A percentile compares a stretch with the other conserved stretches of the same genome.
These are phyloP conservation scores for Poeciliopsis turrubarensis DNA, from an alignment of 2,113 vertebrate genomes.

Conservation along the genomic window DNA sequence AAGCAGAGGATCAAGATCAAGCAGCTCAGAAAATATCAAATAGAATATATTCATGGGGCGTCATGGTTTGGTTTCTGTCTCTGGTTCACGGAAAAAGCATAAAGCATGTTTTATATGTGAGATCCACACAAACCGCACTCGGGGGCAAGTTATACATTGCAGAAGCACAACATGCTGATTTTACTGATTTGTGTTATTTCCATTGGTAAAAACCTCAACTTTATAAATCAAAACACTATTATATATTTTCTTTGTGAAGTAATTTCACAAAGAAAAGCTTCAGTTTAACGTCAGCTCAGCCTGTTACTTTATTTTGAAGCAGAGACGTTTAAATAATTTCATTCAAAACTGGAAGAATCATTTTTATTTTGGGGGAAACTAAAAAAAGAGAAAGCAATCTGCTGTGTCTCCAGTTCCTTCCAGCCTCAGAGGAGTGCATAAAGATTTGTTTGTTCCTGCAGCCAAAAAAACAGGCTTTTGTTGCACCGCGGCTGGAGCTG, in stretches of 20 bases:
- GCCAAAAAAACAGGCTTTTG: neutral
- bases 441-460: neutral
- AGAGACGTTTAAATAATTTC: neutral
- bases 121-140: constrained; percentile 19
- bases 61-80: constrained; percentile 48
- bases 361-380: neutral
- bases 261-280: neutral
- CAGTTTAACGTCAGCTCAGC: neutral
- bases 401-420: neutral
- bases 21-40: constrained; percentile 71
- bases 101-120: constrained; percentile 43
- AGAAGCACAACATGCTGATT: neutral
- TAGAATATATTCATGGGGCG: constrained; percentile 71
- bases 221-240: neutral
- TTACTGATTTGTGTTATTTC: neutral
- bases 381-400: neutral
- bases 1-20: constrained; percentile 64
- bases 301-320: neutral
- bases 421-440: neutral
- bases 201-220: neutral
- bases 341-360: neutral
- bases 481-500: neutral
- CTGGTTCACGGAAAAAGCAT: constrained; percentile 18
- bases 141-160: constrained; percentile 11
- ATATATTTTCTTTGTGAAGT: neutral